Evolutionary conservation across 2,113 vertebrate species (phyloP).

Genomic region (Malurus alboscapulatus): DNA sequence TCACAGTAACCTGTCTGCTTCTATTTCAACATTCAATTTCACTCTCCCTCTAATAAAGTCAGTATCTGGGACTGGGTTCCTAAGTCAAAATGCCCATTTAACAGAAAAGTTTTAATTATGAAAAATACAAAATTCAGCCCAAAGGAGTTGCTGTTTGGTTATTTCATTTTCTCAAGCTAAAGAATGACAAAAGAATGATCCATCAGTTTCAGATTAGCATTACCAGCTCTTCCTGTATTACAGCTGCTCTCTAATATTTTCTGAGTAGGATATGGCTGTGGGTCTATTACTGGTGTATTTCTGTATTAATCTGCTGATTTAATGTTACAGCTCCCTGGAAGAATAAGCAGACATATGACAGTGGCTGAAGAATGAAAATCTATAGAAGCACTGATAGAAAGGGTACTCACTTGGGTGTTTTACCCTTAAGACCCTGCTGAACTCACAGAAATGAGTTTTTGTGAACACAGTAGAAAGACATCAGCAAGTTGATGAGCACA

Average conservation of each 20-base stretch:
- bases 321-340: background rate
- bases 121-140: background rate
- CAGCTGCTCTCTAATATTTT: background rate
- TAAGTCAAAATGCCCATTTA: background rate
- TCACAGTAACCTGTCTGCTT: background rate
- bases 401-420: background rate
- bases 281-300: background rate
- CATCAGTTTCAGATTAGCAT: background rate
- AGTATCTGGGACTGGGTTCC: background rate
- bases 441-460: background rate
- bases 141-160: background rate
- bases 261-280: background rate
- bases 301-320: background rate
- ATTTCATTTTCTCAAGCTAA: background rate
- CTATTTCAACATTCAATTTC: background rate
- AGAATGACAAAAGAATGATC: background rate
- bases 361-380: background rate
- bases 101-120: background rate
- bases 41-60: background rate
- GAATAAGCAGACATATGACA: background rate
- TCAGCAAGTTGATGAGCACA: background rate
- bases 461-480: background rate
- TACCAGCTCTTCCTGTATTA: background rate
- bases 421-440: background rate
- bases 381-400: background rate